phyloP scores from a whole-genome alignment of 2,797 vertebrate genomes.

The Stomatorhinus walkeri region DNA sequence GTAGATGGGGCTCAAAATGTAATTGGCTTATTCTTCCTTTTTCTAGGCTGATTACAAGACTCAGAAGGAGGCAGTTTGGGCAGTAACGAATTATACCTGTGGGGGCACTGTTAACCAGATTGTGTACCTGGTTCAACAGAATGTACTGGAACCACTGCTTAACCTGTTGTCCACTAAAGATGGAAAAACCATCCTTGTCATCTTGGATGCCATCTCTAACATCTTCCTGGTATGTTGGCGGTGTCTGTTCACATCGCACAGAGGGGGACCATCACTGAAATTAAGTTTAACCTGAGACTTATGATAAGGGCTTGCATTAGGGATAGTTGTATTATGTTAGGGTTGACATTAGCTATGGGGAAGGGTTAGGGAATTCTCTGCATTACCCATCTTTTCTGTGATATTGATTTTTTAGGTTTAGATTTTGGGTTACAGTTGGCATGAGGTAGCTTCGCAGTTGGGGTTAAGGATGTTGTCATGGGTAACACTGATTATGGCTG shows the following conservation, averaged over 20 bases:
- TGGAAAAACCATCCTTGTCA: slow-evolving; percentile 84
- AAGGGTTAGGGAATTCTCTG: neutral
- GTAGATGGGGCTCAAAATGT: neutral
- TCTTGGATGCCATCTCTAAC: slow-evolving; percentile 86
- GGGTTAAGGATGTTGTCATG: neutral
- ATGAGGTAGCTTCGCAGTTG: neutral
- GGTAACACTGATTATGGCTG: neutral
- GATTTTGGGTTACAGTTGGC: neutral
- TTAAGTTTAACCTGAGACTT: neutral
- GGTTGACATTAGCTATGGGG: neutral
- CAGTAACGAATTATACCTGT: slow-evolving; percentile 90
- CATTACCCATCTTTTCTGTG: neutral
- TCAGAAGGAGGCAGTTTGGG: slow-evolving; percentile 95
- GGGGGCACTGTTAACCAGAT: slow-evolving; percentile 90
- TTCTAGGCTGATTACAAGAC: slow-evolving; percentile 90
- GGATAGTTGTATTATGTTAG: neutral
- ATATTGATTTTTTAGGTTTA: neutral
- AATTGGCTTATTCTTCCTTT: neutral
- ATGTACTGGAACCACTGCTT: slow-evolving; percentile 79
- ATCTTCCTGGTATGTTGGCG: slow-evolving; percentile 75
- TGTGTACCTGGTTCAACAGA: slow-evolving; percentile 81
- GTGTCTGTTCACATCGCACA: neutral
- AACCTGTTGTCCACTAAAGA: slow-evolving; percentile 80
- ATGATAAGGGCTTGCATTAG: neutral
- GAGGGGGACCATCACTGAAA: neutral